Percentiles rank a stretch among this genome's conserved stretches.
Evolutionary conservation across 1,140 invertebrate species (phyloP).

Genomic region (Metaphire vulgaris): DNA sequence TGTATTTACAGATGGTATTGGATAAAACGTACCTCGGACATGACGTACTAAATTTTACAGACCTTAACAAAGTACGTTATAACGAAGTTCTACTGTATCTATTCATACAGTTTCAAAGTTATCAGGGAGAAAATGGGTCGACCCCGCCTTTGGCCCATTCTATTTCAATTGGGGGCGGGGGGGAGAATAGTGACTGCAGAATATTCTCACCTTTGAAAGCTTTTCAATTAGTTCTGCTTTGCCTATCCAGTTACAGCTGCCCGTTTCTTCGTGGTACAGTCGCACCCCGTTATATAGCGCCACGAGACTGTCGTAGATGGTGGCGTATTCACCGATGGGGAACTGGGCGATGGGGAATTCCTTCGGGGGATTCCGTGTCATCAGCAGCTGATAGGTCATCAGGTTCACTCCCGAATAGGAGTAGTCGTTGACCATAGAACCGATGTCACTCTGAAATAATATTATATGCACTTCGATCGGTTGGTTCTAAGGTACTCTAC

Average conservation of each 20-base stretch:
- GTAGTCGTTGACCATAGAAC: neutral
- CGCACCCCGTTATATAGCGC: slow-evolving; percentile 8
- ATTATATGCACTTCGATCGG: too few relatives aligned
- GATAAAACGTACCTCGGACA: too few relatives aligned
- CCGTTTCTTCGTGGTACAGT: slow-evolving; percentile 6
- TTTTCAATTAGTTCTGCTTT: neutral
- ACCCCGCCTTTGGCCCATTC: too few relatives aligned
- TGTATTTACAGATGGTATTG: too few relatives aligned
- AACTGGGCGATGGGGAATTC: neutral
- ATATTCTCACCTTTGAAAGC: slow-evolving; percentile 9
- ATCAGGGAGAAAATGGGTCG: too few relatives aligned
- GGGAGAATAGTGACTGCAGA: too few relatives aligned
- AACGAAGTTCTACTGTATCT: too few relatives aligned
- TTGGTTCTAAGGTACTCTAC: too few relatives aligned
- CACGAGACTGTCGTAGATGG: slow-evolving; percentile 19
- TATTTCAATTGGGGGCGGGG: too few relatives aligned
- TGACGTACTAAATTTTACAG: too few relatives aligned
- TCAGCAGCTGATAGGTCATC: neutral
- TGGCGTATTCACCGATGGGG: slow-evolving; percentile 12
- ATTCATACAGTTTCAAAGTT: too few relatives aligned
- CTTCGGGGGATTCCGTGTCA: neutral
- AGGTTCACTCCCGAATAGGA: neutral
- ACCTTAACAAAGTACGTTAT: too few relatives aligned
- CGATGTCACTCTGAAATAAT: neutral
- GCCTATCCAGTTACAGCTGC: slow-evolving; percentile 5